Conservation (phyloP, 2,888 invertebrate genomes). For the Molorchus minor region DNA sequence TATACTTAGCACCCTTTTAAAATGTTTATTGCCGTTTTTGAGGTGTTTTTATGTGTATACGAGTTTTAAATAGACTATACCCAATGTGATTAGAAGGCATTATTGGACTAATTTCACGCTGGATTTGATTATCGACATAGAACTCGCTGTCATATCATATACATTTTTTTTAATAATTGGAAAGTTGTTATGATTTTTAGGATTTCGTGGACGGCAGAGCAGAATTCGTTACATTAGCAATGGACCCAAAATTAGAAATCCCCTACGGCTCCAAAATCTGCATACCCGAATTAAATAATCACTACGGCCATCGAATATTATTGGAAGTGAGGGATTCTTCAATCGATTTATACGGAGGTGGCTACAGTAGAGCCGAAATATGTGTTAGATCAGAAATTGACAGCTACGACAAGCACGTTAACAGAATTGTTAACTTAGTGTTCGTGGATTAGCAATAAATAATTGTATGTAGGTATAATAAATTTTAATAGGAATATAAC, state of each 20-base stretch:
- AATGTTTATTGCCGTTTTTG: too few species aligned
- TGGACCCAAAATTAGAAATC: constrained; percentile 62
- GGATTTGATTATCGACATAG: too few species aligned
- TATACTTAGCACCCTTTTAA: too few species aligned
- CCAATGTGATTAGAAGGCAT: too few species aligned
- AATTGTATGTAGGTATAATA: too few species aligned
- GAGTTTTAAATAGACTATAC: too few species aligned
- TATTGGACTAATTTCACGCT: too few species aligned
- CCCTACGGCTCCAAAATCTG: constrained; percentile 64
- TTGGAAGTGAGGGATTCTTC: constrained; percentile 64
- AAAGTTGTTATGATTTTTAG: constrained; percentile 52
- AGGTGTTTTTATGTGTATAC: too few species aligned
- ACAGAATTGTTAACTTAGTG: constrained; percentile 61
- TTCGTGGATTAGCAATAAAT: constrained; percentile 48
- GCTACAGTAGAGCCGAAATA: constrained; percentile 63
- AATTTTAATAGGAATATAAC: too few species aligned
- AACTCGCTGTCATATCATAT: too few species aligned
- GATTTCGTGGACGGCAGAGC: constrained; percentile 64
- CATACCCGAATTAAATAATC: constrained; percentile 64
- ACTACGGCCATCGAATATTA: constrained; percentile 62
- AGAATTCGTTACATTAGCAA: constrained; percentile 63
- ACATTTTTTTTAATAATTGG: background rate
- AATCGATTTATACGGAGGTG: constrained; percentile 56
- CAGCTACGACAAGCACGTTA: constrained; percentile 65
- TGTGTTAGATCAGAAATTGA: constrained; percentile 66